phyloP scores from a whole-genome alignment of 1,140 invertebrate genomes.

The Planococcus citri region DNA sequence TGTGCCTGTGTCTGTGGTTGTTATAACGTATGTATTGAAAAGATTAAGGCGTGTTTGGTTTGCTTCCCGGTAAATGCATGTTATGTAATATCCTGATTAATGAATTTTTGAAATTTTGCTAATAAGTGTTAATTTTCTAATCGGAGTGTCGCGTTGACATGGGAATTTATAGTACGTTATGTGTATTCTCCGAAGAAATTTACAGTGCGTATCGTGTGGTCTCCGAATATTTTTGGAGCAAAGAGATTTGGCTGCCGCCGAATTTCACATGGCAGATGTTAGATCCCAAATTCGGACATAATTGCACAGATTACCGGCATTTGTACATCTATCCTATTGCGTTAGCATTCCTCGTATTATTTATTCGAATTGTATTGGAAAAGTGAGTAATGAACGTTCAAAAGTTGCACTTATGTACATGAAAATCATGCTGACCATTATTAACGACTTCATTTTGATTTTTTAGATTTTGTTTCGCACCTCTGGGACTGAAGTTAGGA shows the following conservation, averaged over 20 bases:
- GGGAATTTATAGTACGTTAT: constrained; percentile 28
- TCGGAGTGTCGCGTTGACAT: constrained; percentile 21
- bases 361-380: constrained; percentile 62
- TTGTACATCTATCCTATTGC: constrained; percentile 62
- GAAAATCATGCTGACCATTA: neutral
- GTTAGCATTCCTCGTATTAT: constrained; percentile 60
- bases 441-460: constrained; percentile 22
- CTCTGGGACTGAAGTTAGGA: constrained; percentile 58
- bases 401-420: neutral
- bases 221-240: constrained; percentile 61
- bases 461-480: constrained; percentile 60
- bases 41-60: constrained; percentile 4
- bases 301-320: constrained; percentile 70
- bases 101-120: neutral
- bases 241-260: constrained; percentile 74
- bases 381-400: constrained; percentile 44
- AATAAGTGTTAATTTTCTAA: neutral
- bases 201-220: too few relatives aligned
- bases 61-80: neutral
- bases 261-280: constrained; percentile 82
- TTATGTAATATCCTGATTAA: neutral
- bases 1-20: neutral
- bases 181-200: too few relatives aligned
- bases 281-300: constrained; percentile 56
- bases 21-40: neutral